A percentile compares a stretch with the other conserved stretches of the same genome.
Evolutionary conservation across 92 coral and sea anemone genomes (phyloP).

Genomic region (Umimayanthus kanabou): DNA sequence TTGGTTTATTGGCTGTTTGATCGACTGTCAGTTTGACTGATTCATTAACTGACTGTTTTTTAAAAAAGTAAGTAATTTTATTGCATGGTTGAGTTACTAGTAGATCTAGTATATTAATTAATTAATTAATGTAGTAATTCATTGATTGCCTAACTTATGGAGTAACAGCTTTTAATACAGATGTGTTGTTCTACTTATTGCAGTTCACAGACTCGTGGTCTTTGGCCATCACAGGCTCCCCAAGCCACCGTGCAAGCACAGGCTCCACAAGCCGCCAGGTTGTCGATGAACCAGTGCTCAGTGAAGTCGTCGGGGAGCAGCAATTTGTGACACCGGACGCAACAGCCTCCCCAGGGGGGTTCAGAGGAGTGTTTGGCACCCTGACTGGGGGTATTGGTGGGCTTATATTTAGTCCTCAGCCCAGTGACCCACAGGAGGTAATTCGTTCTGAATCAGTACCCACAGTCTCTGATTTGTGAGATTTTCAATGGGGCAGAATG

Average conservation of each 20-base stretch:
- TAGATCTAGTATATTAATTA: no score
- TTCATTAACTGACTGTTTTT: neutral
- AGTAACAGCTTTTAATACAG: neutral
- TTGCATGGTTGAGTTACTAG: neutral
- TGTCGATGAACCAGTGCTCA: constrained; percentile 6
- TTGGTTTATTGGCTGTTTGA: neutral
- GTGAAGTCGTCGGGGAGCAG: neutral
- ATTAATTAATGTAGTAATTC: neutral
- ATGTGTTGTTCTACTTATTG: neutral
- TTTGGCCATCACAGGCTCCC: constrained; percentile 18
- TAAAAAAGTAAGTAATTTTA: no score
- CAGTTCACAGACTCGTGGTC: constrained; percentile 44
- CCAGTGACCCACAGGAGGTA: constrained; percentile 10
- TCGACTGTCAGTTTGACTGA: neutral
- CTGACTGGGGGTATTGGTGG: constrained; percentile 19
- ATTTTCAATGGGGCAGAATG: no score
- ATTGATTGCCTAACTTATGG: neutral
- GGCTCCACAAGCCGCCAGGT: constrained; percentile 4
- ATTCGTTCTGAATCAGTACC: neutral
- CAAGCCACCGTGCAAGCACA: constrained; percentile 4
- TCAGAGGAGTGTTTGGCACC: neutral
- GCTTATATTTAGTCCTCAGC: neutral
- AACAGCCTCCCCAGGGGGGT: neutral
- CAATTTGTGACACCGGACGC: constrained; percentile 19
- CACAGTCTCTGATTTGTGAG: no score